A percentile compares a stretch with the other conserved stretches of the same genome.
Evolutionary conservation across 2,888 invertebrate species (phyloP).

Genomic region (Tinea pellionella): DNA sequence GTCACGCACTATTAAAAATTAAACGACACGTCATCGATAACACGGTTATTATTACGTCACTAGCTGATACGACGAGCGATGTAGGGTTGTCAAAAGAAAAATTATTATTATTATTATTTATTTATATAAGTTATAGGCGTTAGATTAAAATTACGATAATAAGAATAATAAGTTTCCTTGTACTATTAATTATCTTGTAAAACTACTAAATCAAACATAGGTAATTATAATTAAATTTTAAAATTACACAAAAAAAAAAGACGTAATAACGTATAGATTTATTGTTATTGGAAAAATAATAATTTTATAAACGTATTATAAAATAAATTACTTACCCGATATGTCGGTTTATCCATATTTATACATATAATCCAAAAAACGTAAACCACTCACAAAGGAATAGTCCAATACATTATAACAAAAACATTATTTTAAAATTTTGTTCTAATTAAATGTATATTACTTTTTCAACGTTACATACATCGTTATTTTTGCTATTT

Average conservation of each 20-base stretch:
- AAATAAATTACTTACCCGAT: slow-evolving; percentile 38
- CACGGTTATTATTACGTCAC: background rate
- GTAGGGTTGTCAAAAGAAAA: slow-evolving; percentile 4
- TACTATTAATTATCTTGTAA: background rate
- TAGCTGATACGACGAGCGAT: background rate
- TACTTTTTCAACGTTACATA: background rate
- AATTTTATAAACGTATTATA: no score
- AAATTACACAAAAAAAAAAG: no score
- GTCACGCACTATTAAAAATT: background rate
- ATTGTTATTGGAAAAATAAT: no score
- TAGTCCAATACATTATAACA: background rate
- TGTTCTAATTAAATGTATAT: background rate
- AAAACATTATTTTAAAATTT: background rate
- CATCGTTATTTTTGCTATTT: background rate
- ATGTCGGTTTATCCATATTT: slow-evolving; percentile 57
- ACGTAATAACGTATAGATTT: no score
- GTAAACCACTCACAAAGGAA: background rate
- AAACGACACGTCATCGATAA: slow-evolving; percentile 8
- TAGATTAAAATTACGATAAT: no score
- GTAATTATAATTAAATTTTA: no score
- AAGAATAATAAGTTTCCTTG: background rate
- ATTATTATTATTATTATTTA: background rate
- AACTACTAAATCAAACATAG: no score
- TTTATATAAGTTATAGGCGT: background rate
- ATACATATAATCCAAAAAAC: slow-evolving; percentile 35